A percentile compares a stretch with the other conserved stretches of the same genome.
phyloP scores from a whole-genome alignment of 2,888 invertebrate genomes.

The Nomada fucata region DNA sequence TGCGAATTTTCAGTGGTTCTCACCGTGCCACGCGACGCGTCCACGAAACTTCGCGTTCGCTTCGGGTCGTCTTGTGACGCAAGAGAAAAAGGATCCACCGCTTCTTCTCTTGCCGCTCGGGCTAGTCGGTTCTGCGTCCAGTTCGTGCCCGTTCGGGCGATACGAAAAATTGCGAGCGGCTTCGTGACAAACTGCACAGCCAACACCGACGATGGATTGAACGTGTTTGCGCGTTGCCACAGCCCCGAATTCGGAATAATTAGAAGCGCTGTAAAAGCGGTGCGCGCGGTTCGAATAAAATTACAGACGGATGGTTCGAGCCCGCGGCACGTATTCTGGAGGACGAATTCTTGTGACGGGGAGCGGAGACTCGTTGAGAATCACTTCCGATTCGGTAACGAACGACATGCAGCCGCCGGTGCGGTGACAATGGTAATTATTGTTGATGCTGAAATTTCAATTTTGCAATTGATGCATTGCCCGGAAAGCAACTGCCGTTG shows the following conservation, averaged over 20 bases:
- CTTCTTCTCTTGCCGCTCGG: neutral
- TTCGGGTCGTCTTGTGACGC: too few relatives aligned
- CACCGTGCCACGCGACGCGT: slow-evolving; percentile 13
- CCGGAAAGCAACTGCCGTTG: slow-evolving; percentile 62
- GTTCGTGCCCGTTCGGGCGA: neutral
- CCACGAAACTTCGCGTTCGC: neutral
- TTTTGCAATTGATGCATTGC: slow-evolving; percentile 80
- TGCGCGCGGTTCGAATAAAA: neutral
- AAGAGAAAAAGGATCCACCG: neutral
- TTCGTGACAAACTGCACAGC: neutral
- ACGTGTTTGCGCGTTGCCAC: too few relatives aligned
- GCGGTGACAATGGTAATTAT: slow-evolving; percentile 78
- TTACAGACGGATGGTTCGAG: neutral
- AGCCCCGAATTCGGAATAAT: neutral
- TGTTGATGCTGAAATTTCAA: slow-evolving; percentile 80
- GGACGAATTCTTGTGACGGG: slow-evolving; percentile 3
- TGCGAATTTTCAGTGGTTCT: slow-evolving; percentile 65
- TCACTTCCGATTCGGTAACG: slow-evolving; percentile 65
- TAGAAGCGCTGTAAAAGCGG: neutral
- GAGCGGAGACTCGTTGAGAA: slow-evolving; percentile 58
- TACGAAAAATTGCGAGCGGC: neutral
- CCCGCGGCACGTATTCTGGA: neutral
- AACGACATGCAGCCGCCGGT: slow-evolving; percentile 66
- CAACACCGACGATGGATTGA: neutral
- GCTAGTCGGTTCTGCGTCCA: neutral